phyloP scores from a whole-genome alignment of 2,888 invertebrate genomes.

The Muschampia plurimacula region DNA sequence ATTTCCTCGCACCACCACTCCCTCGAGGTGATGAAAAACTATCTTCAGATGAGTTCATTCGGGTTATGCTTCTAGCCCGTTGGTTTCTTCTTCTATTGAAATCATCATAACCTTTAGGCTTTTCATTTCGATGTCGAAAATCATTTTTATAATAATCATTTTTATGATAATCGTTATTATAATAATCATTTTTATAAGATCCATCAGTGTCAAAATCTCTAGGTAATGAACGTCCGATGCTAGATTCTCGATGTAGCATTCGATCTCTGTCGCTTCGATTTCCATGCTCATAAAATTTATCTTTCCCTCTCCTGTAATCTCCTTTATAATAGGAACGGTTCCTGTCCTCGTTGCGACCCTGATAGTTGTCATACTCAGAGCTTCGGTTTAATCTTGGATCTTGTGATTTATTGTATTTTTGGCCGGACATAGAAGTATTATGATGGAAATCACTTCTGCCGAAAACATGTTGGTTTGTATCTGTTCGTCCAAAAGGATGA shows the following conservation, averaged over 20 bases:
- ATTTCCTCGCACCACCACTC: constrained; percentile 20
- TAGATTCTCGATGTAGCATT: constrained; percentile 49
- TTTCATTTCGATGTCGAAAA: constrained; percentile 45
- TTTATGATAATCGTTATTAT: constrained; percentile 41
- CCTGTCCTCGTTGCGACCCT: constrained; percentile 53
- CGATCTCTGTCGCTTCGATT: constrained; percentile 51
- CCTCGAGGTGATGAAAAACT: constrained; percentile 43
- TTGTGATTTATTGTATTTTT: constrained; percentile 51
- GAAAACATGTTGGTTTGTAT: constrained; percentile 52
- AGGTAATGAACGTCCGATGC: constrained; percentile 46
- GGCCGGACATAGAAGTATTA: constrained; percentile 38
- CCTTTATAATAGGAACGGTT: constrained; percentile 55
- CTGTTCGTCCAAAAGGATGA: constrained; percentile 60
- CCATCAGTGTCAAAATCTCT: constrained; percentile 51
- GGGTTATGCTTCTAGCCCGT: constrained; percentile 50
- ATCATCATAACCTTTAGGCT: constrained; percentile 48
- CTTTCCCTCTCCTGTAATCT: constrained; percentile 56
- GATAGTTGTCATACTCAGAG: constrained; percentile 56
- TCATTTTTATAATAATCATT: constrained; percentile 46
- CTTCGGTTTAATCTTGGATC: constrained; percentile 69
- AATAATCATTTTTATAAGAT: constrained; percentile 47
- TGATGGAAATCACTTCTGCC: constrained; percentile 50
- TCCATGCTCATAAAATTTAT: constrained; percentile 50
- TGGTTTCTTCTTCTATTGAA: constrained; percentile 53
- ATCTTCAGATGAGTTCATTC: constrained; percentile 43